Evolutionary conservation across 2,113 vertebrate species (phyloP).

Genomic region (Bothrops jararaca): DNA sequence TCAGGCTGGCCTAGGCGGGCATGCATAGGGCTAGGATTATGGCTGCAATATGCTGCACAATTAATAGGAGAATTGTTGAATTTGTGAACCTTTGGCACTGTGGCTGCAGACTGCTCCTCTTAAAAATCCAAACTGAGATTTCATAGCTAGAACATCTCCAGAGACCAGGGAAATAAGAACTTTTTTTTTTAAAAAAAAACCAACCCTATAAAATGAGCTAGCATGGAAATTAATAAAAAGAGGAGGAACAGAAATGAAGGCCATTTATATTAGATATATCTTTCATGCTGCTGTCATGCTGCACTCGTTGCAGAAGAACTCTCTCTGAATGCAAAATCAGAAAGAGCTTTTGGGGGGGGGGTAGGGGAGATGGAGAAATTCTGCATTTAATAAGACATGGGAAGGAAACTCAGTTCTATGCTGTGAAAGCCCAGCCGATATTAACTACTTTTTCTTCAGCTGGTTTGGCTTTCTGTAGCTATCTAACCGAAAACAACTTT

Average conservation of each 20-base stretch:
- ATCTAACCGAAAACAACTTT: not conserved
- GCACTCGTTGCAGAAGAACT: not conserved
- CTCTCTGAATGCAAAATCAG: conserved; percentile 9
- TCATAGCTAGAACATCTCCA: not conserved
- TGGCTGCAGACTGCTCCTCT: not conserved
- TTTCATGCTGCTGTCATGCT: not conserved
- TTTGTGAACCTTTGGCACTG: not conserved
- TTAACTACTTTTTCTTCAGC: not conserved
- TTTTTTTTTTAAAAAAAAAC: not conserved
- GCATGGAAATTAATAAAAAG: conserved; percentile 27
- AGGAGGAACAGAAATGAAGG: conserved; percentile 9
- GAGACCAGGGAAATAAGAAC: conserved; percentile 6
- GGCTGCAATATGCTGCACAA: not conserved
- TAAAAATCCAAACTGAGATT: not conserved
- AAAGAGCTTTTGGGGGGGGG: not conserved
- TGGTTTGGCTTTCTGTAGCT: not conserved
- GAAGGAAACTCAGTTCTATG: not conserved
- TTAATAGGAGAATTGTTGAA: not conserved
- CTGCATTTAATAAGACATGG: not conserved
- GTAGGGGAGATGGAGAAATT: not conserved
- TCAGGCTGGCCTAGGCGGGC: not conserved
- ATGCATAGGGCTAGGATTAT: not conserved
- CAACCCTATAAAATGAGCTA: conserved; percentile 14
- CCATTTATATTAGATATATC: conserved; percentile 14
- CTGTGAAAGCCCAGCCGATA: not conserved